A percentile compares a stretch with the other conserved stretches of the same genome.
These are phyloP conservation scores for Cataglyphis albicans DNA, from an alignment of 2,888 invertebrate species.

Conservation along the genomic window DNA sequence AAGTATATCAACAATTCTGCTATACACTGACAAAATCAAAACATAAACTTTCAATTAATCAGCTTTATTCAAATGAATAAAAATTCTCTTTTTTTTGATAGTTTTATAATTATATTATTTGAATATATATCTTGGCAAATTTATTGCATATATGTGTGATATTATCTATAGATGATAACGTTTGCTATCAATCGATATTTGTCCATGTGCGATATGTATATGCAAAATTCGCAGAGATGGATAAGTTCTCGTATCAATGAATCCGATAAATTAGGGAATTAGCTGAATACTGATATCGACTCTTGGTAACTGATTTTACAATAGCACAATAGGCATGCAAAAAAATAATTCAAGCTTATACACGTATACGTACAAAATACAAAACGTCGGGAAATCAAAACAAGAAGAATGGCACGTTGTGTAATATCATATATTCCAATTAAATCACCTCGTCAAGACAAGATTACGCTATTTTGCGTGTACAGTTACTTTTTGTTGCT, in stretches of 20 bases:
- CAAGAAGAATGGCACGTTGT: not conserved
- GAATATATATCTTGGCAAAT: not conserved
- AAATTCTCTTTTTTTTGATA: not conserved
- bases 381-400: not conserved
- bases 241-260: constrained; percentile 3
- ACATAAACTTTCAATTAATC: not conserved
- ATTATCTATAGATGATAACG: not conserved
- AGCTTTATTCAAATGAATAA: not conserved
- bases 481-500: not conserved
- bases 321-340: not conserved
- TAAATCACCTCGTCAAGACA: not conserved
- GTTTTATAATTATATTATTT: not conserved
- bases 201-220: not conserved
- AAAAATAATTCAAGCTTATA: not conserved
- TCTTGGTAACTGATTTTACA: not conserved
- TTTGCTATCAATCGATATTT: constrained; percentile 1
- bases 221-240: not conserved
- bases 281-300: not conserved
- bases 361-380: not conserved
- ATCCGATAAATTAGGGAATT: not conserved
- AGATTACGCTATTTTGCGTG: not conserved
- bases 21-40: not conserved
- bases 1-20: not conserved
- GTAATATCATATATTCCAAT: constrained; percentile 15
- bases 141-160: not conserved